A percentile compares a stretch with the other conserved stretches of the same genome.
phyloP scores from a whole-genome alignment of 2,797 vertebrate genomes.

The Vireo griseus region DNA sequence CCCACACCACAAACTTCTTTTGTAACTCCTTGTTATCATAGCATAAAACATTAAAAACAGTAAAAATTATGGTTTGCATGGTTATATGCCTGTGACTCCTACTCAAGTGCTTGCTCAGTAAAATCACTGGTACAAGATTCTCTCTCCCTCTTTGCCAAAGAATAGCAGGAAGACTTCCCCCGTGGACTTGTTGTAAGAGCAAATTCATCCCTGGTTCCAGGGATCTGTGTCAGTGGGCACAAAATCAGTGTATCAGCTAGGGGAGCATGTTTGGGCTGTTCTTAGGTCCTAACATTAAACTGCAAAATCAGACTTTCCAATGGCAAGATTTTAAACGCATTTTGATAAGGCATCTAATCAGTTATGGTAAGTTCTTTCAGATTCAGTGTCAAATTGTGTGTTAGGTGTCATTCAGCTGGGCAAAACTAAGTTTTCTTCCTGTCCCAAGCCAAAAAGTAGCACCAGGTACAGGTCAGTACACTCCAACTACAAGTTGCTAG shows the following conservation, averaged over 20 bases:
- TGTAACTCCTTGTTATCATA: not conserved
- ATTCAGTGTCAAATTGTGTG: not conserved
- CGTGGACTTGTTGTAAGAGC: not conserved
- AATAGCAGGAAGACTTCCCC: not conserved
- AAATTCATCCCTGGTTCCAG: not conserved
- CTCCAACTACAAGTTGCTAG: not conserved
- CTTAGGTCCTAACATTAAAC: not conserved
- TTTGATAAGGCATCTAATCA: not conserved
- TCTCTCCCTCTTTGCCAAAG: not conserved
- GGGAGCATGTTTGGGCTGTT: not conserved
- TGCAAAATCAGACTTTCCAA: not conserved
- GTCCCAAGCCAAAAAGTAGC: not conserved
- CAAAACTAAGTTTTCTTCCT: not conserved
- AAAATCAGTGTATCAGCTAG: not conserved
- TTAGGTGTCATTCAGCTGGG: rapidly evolving
- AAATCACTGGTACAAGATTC: not conserved
- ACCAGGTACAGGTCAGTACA: rapidly evolving
- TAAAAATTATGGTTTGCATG: not conserved
- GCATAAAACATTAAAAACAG: not conserved
- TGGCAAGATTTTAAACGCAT: not conserved
- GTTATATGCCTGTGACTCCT: not conserved
- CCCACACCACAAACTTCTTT: not conserved
- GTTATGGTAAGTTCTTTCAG: not conserved
- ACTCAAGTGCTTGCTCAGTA: not conserved
- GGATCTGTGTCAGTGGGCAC: not conserved